phyloP scores from a whole-genome alignment of 2,888 invertebrate species.

The Hofmannophila pseudospretella region DNA sequence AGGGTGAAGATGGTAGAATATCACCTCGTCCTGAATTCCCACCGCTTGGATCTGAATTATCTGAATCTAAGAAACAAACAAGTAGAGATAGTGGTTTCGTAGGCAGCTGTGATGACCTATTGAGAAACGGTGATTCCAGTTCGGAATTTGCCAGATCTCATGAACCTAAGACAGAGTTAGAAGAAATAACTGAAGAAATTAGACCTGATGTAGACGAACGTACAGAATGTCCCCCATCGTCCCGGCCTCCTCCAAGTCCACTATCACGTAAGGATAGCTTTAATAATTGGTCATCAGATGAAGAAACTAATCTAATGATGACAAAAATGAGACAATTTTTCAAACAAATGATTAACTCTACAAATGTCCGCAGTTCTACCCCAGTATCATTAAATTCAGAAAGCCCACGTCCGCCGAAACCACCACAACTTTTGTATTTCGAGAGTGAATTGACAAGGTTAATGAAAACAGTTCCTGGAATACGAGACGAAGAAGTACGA shows the following conservation, averaged over 20 bases:
- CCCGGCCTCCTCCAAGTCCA: constrained; percentile 72
- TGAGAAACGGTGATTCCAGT: constrained; percentile 80
- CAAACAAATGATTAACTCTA: constrained; percentile 90
- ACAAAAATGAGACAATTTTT: constrained; percentile 95
- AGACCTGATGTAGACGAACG: constrained; percentile 74
- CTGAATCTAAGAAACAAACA: constrained; percentile 85
- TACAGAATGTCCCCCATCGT: constrained; percentile 69
- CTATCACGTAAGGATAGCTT: constrained; percentile 92
- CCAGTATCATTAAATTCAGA: constrained; percentile 73
- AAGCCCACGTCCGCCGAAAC: constrained; percentile 82
- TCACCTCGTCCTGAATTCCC: constrained; percentile 83
- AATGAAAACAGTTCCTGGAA: constrained; percentile 96
- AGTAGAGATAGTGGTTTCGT: constrained; percentile 93
- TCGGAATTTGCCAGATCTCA: constrained; percentile 72
- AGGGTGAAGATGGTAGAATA: constrained; percentile 82
- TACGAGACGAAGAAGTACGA: constrained; percentile 92
- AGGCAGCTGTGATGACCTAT: constrained; percentile 91
- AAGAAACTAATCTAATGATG: constrained; percentile 97
- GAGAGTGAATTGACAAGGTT: constrained; percentile 92
- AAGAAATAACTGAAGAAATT: constrained; percentile 79
- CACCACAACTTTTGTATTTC: constrained; percentile 91
- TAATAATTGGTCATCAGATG: constrained; percentile 96
- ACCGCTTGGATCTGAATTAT: constrained; percentile 75
- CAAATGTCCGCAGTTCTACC: constrained; percentile 73
- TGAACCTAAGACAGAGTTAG: constrained; percentile 76